A percentile compares a stretch with the other conserved stretches of the same genome.
Conservation (phyloP, 2,113 vertebrate species). For the Centropus unirufus region DNA sequence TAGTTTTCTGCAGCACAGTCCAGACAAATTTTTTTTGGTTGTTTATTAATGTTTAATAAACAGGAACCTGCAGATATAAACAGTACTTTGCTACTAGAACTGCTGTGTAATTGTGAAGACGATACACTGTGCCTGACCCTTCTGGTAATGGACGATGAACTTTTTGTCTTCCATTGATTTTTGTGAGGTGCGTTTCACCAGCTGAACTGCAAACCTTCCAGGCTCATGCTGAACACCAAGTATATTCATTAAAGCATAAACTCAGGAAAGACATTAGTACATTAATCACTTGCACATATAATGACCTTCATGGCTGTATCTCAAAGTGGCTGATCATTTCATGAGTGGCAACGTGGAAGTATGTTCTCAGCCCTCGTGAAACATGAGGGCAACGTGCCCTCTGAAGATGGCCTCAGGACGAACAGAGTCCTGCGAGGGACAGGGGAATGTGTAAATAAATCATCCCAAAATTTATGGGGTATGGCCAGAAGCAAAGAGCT, state of each 20-base stretch:
- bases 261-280: background rate
- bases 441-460: background rate
- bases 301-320: background rate
- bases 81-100: accelerated
- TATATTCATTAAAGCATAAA: background rate
- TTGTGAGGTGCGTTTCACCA: background rate
- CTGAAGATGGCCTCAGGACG: background rate
- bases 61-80: background rate
- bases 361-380: background rate
- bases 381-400: background rate
- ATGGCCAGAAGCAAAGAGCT: background rate
- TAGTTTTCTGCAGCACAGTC: background rate
- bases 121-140: background rate
- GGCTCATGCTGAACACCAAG: background rate
- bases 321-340: background rate
- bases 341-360: background rate
- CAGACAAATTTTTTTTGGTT: background rate
- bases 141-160: background rate
- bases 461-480: background rate
- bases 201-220: background rate
- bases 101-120: background rate
- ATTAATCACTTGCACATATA: background rate
- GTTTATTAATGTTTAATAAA: background rate
- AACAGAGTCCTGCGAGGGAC: accelerated
- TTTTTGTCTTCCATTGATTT: background rate